phyloP scores from a whole-genome alignment of 53 echinoderm and acorn worm genomes.

The Mesocentrotus franciscanus region DNA sequence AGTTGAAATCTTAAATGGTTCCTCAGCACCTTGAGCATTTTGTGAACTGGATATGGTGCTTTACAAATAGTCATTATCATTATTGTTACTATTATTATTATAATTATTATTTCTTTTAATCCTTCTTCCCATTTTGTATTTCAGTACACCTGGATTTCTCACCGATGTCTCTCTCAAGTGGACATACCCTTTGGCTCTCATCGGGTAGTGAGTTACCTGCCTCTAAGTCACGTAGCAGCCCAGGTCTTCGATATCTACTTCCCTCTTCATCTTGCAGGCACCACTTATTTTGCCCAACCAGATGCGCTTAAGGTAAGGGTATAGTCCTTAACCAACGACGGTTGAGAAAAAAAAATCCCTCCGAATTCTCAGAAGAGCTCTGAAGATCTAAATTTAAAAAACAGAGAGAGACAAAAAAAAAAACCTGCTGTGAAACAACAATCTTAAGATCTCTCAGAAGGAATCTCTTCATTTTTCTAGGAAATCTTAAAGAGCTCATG shows the following conservation, averaged over 20 bases:
- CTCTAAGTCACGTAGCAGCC: constrained; percentile 94
- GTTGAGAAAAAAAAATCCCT: too few species aligned
- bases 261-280: constrained; percentile 77
- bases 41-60: too few species aligned
- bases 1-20: too few species aligned
- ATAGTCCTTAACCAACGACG: too few species aligned
- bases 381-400: neutral
- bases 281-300: constrained; percentile 94
- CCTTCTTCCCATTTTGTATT: neutral
- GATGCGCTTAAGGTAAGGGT: constrained; percentile 94
- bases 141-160: constrained; percentile 65
- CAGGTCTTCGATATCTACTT: constrained; percentile 96
- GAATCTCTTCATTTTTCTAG: too few species aligned
- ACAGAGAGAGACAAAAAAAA: neutral
- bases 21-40: too few species aligned
- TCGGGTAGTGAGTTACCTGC: constrained; percentile 88
- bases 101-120: neutral
- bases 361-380: neutral
- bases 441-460: too few species aligned
- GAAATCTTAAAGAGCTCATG: too few species aligned
- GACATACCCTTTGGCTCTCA: constrained; percentile 68
- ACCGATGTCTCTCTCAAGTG: constrained; percentile 52
- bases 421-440: too few species aligned
- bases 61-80: too few species aligned
- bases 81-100: too few species aligned